Evolutionary conservation across 2,113 vertebrate species (phyloP), one percentile per base, ranked within the genome.

Genomic region (Glaucidium brasilianum): DNA sequence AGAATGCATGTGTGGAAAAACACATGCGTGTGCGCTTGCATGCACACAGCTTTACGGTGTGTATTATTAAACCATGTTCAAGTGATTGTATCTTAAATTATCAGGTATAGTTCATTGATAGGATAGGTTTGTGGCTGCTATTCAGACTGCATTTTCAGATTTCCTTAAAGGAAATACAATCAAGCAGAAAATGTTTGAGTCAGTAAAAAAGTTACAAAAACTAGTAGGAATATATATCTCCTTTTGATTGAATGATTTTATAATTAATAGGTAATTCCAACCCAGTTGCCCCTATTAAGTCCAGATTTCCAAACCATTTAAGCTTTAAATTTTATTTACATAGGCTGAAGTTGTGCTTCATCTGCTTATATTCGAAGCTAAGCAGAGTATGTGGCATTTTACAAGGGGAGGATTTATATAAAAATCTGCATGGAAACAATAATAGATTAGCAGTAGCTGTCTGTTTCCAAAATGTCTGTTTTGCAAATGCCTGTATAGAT

Each of bases 371-470:
- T 69, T 53, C 50, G 85, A 83, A 95, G 27, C 27, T 69, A 78
- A 92, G 74, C 73, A 55, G 79, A 2, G 16, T 69, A 71, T 16
- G 37, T 83, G 74, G 37, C 29, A 66, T 92, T 95, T 95, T 76
- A 53, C 29, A 79, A 85, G 81, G 75, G 34, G 34, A 75, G 10
- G 25, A 69, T 95, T 92, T 88, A 69, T 90, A 88, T 96, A 92
- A 94, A 94, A 90, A 92, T 94, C 86, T 90, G 71, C 84, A 76
- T 58, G 74, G 91, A 96, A 97, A 96, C 87, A 95, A 82, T 92
- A 95, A 95, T 66, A 96, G 87, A 91, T 94, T 64, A 95, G 92
- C 83, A 84, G 52, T 92, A 96, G 49, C 84, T 96, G 76, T 32
- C 60, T 94, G 86, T 76, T 94, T 96, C 50, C 58, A 92, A 91